phyloP scores from a whole-genome alignment of 2,113 vertebrate genomes.

The Rhynchopsitta pachyrhyncha region DNA sequence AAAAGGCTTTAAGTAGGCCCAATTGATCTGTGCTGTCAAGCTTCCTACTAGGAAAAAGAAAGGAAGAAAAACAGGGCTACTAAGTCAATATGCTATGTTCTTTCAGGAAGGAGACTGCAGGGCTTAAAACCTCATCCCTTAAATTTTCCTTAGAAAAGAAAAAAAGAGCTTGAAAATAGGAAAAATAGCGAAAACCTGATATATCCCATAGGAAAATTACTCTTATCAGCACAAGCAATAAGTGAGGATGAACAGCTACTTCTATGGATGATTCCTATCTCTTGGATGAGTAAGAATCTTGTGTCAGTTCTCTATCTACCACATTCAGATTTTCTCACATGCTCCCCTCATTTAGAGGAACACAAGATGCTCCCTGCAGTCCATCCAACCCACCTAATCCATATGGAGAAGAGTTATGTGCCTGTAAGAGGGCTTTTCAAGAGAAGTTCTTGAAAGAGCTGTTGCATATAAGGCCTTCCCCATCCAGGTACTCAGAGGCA shows the following conservation, averaged over 20 bases:
- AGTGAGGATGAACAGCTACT: neutral
- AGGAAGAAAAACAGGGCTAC: neutral
- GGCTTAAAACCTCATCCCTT: neutral
- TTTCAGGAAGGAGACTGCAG: neutral
- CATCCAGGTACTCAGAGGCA: neutral
- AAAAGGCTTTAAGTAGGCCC: neutral
- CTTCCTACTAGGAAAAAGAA: neutral
- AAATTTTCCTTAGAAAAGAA: neutral
- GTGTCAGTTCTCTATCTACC: neutral
- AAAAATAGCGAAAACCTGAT: neutral
- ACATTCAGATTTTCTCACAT: neutral
- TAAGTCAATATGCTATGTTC: neutral
- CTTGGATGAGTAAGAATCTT: neutral
- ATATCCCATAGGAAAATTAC: neutral
- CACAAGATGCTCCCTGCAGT: neutral
- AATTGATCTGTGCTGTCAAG: slow-evolving; percentile 8
- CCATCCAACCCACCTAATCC: neutral
- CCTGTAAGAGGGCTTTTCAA: neutral
- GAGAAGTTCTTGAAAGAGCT: neutral
- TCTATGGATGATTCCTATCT: neutral
- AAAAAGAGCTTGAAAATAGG: neutral
- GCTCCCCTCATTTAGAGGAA: neutral
- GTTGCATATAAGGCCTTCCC: accelerated
- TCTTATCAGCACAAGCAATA: neutral
- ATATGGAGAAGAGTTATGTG: accelerated